These are phyloP conservation scores for Lagria hirta DNA, from an alignment of 2,888 invertebrate genomes.

Conservation along the genomic window DNA sequence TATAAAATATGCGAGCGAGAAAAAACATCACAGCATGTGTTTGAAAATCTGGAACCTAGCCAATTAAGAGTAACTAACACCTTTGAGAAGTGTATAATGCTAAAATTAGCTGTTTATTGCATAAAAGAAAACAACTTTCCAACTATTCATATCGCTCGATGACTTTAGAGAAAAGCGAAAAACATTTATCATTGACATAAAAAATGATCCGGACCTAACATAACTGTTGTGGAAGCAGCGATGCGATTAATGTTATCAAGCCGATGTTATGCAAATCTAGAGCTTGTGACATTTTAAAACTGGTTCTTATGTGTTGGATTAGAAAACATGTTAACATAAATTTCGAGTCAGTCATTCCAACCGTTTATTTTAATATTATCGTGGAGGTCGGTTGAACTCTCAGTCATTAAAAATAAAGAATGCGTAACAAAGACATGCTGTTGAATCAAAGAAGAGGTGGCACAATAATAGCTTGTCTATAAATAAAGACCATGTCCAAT, in stretches of 20 bases:
- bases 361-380: slow-evolving; percentile 12
- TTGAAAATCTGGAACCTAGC: no score
- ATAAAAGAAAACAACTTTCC: no score
- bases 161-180: no score
- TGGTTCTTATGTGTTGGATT: slow-evolving; percentile 19
- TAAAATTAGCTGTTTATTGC: no score
- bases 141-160: no score
- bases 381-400: slow-evolving; percentile 18
- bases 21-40: no score
- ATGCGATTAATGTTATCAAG: slow-evolving; percentile 10
- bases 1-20: no score
- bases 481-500: slow-evolving; percentile 17
- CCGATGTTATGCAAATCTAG: slow-evolving; percentile 22
- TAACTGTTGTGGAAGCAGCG: slow-evolving; percentile 18
- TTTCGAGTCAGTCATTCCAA: slow-evolving; percentile 15
- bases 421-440: slow-evolving; percentile 16
- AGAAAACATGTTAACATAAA: slow-evolving; percentile 21
- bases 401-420: slow-evolving; percentile 13
- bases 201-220: slow-evolving; percentile 16
- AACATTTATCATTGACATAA: slow-evolving; percentile 28
- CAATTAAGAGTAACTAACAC: no score
- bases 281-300: slow-evolving; percentile 23
- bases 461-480: slow-evolving; percentile 18
- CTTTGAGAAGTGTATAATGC: no score
- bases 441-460: slow-evolving; percentile 9